phyloP scores from a whole-genome alignment of 2,888 invertebrate species.

The Eugnorisma glareosa region DNA sequence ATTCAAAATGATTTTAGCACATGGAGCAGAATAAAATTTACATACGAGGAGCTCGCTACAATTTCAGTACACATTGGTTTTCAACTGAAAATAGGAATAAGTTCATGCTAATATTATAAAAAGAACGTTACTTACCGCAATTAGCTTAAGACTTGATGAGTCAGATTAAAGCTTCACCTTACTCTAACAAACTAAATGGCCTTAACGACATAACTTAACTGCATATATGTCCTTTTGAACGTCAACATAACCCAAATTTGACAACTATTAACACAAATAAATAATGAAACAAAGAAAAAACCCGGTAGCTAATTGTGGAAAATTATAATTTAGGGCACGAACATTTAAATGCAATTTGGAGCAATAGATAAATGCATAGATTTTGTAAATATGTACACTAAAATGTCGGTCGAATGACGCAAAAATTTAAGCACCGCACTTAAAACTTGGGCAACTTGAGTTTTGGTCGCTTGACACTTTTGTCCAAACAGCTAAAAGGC shows the following conservation, averaged over 20 bases:
- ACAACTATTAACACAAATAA: conserved; percentile 82
- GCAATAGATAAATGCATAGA: conserved; percentile 72
- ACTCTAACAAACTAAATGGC: background rate
- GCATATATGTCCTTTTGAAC: conserved; percentile 34
- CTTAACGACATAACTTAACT: background rate
- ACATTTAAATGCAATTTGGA: conserved; percentile 85
- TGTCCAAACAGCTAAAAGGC: background rate
- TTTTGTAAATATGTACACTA: conserved; percentile 65
- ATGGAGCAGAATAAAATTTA: background rate
- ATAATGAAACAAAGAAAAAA: conserved; percentile 78
- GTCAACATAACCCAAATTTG: conserved; percentile 79
- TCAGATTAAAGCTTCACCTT: background rate
- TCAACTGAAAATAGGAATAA: background rate
- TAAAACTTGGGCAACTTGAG: background rate
- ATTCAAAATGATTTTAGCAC: conserved; percentile 5
- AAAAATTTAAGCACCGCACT: conserved; percentile 31
- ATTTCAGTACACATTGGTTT: background rate
- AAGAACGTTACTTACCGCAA: background rate
- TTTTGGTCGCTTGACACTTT: background rate
- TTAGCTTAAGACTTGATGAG: background rate
- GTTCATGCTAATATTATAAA: background rate
- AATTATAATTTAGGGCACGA: conserved; percentile 81
- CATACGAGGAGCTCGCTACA: too few relatives aligned
- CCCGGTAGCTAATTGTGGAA: conserved; percentile 76
- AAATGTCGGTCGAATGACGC: conserved; percentile 62